Evolutionary conservation across 2,113 vertebrate genomes (phyloP), one percentile per base, ranked within the genome.

Genomic region (Festucalex cinctus): DNA sequence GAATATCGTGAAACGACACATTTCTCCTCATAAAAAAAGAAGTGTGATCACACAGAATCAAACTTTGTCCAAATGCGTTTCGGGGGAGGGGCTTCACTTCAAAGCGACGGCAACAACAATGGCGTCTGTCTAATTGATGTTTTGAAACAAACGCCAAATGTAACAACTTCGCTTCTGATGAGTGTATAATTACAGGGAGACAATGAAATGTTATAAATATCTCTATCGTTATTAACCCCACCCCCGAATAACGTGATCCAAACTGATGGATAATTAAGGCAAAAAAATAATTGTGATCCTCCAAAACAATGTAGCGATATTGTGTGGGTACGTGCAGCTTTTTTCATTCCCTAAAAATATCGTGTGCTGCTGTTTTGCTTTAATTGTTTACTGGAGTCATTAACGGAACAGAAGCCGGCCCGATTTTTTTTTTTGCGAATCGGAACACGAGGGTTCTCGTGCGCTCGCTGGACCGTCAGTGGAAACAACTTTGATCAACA

Each of bases 141-240:
- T 86, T 85, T 70, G 75, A 75, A 81, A 73, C 82, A 73, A 78
- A 85, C 77, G 84, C 81, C 85, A 88, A 87, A 85, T 85, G 78
- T 86, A 87, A 84, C 87, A 90, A 86, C 44, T 66, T 73, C 75
- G 83, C 78, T 88, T 88, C 76, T 83, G 81, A 87, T 48, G 76
- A 80, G 77, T 80, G 78, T 83, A 73, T 91, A 88, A 91, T 91
- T 91, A 85, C 80, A 88, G 79, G 69, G 85, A 68, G 76, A 73
- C 79, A 88, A 87, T 78, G 78, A 78, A 76, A 73, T 71, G 78
- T 83, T 88, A 89, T 88, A 90, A 89, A 90, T 89, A 91, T 80
- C 79, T 76, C 79, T 83, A 84, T 85, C 86, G 86, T 90, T 88
- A 86, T 84, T 57, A 65, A 73, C 79, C 71, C 77, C n/a, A n/a